Base-by-base conservation (phyloP, 2,797 vertebrate genomes). In the Zonotrichia albicollis region DNA sequence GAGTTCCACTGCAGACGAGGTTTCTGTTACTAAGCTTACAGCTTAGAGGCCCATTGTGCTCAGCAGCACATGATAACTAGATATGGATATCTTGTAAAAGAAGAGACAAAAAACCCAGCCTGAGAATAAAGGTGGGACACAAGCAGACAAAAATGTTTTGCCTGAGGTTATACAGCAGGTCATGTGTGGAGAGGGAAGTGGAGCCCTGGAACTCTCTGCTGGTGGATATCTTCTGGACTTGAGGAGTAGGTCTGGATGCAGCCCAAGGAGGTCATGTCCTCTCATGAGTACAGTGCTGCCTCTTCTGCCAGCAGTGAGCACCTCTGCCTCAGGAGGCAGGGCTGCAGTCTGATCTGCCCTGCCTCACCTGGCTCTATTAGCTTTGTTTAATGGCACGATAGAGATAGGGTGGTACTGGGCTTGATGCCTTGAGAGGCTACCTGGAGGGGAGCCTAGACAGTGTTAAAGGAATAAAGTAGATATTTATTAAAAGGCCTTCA, bases 301-400 rank as follows among this genome's bases (percentile, higher is more conserved):
- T 6, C 29, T 50, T 36, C 11, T 43, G 71, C 15, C 0, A 17
- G 36, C 83, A 67, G 66, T 0, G 1, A 10, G 32, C 22, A 3
- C 4, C 29, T 36, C 29, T 38, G 51, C 70, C 62, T 32, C 15
- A 7, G 67, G 58, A 82, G 66, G 34, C 23, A 27, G 60, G 46
- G 9, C 5, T 89, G 68, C 43, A 55, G 40, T 9, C 40, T 32
- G 38, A 21, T 3, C 10, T 27, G 48, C 57, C 5, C 3, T 23
- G 5, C 0, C 1, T 68, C 38, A 22, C 5, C 3, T 10, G 8
- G 19, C 20, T 65, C 48, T 43, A 0, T 9, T 51, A 22, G 2
- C 0, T 0, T 5, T 43, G 13, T 78, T 72, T 54, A 23, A 23
- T 6, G 22, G n/a, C 5, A 0, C 5, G 43, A 16, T 45, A 34